These are phyloP conservation scores for Parnassius mnemosyne DNA, from an alignment of 2,888 invertebrate species.

Conservation along the genomic window DNA sequence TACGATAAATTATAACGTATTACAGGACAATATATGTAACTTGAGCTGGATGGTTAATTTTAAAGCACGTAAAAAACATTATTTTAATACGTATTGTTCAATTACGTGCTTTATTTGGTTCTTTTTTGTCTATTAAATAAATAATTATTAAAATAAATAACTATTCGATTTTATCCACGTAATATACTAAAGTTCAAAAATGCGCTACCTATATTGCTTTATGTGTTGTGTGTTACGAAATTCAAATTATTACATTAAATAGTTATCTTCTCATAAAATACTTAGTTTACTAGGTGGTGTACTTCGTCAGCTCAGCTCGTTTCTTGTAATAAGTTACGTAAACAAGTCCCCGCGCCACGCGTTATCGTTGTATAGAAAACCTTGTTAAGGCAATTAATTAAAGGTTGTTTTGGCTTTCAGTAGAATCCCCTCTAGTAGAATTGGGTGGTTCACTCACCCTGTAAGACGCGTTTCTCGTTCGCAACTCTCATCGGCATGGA, in stretches of 20 bases:
- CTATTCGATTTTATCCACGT: too few relatives aligned
- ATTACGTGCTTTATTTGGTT: too few relatives aligned
- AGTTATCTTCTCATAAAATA: too few relatives aligned
- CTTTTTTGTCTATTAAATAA: too few relatives aligned
- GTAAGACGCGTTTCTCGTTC: constrained; percentile 19
- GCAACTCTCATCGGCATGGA: constrained; percentile 22
- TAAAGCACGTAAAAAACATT: too few relatives aligned
- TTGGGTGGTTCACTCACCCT: constrained; percentile 20
- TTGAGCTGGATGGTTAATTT: constrained; percentile 26
- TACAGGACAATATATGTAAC: constrained; percentile 30
- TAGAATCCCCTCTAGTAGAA: constrained; percentile 14
- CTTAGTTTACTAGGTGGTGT: neutral
- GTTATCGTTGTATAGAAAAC: constrained; percentile 27
- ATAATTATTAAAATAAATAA: too few relatives aligned
- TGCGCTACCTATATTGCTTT: too few relatives aligned
- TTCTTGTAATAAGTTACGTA: constrained; percentile 26
- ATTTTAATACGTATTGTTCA: too few relatives aligned
- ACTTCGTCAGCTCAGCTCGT: constrained; percentile 18
- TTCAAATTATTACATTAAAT: too few relatives aligned
- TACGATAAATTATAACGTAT: constrained; percentile 50
- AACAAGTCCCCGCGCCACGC: constrained; percentile 26
- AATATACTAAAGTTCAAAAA: too few relatives aligned
- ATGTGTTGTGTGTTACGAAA: too few relatives aligned
- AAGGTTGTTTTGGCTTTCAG: constrained; percentile 24
- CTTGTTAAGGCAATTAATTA: constrained; percentile 29